Base-by-base conservation (phyloP, 1,140 invertebrate species). In the Penaeus japonicus region DNA sequence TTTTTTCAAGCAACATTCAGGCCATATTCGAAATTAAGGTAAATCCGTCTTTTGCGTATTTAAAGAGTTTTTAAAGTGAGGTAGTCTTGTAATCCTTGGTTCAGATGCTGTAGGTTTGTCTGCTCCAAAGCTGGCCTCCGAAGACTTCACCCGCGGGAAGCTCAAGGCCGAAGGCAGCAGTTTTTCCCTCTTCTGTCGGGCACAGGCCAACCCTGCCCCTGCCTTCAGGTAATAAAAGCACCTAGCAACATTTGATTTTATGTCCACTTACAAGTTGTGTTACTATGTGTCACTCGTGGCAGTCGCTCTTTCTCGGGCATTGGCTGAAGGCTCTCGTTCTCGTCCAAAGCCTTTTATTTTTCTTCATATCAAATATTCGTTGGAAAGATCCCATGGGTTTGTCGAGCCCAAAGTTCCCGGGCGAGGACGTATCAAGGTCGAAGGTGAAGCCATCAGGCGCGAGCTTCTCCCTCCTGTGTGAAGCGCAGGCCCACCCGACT, bases 191-290 rank as follows among this genome's bases (percentile, higher is more conserved):
- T 85, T 86, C 89, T 91, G 90, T 78, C 81, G 80, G 75, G 95
- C 95, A 84, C 96, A 96, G 93, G 95, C 94, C 47, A 96, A 94
- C 93, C 96, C 96, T 47, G 89, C 91, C 27, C 92, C 92, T 20
- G 55, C 87, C 79, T 91, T 92, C 91, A 92, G 91, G 92, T 92
- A 89, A 90, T 82, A 59, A 1, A 10, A 18, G 12, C 18, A 2
- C 35, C 18, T 18, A 24, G 70, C 32, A 47, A 7, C 32, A 17
- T 35, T 22, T 84, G 20, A 57, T 55, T 47, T 57, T 4, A 15
- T 27, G 2, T 20, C 30, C 54, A 15, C 59, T 54, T 32, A 47
- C 82, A 30, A 59, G 24, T 32, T 24, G 39, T 57, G 18, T 24
- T 39, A 2, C 27, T 2, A 18, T 30, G 32, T 15, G 24, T 32